Base-by-base conservation (phyloP, 2,888 invertebrate genomes). In the Pristionchus fissidentatus region DNA sequence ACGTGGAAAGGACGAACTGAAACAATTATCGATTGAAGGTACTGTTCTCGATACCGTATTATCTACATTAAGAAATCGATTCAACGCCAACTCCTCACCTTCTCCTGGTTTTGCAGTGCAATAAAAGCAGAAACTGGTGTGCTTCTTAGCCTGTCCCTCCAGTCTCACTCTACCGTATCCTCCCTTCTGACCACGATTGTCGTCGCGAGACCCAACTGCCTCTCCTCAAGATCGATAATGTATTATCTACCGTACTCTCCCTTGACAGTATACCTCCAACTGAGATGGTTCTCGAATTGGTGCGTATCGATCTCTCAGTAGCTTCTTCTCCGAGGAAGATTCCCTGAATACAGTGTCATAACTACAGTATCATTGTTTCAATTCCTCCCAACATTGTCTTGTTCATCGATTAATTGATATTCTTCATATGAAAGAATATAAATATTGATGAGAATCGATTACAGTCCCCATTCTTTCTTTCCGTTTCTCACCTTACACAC, bases 401-500 rank as follows among this genome's bases (percentile, higher is more conserved):
- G 35, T 26, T 1, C 22, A 8, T 38, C 38, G 66, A 7, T n/a
- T 19, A 41, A 26, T 1, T 41, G 70, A n/a, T 1, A 19, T n/a
- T 70, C 41, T 35, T 0, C 0, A 70, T 38, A 13, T 38, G n/a
- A n/a, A n/a, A n/a, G n/a, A n/a, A n/a, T n/a, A n/a, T n/a, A n/a
- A n/a, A n/a, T n/a, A n/a, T n/a, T n/a, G n/a, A n/a, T 26, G 57
- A 2, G 60, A 60, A 60, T 15, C 60, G 10, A 13, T 49, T 22
- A 19, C 0, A 41, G 38, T 70, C 70, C 35, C 41, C 41, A 22
- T 38, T 22, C n/a, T 35, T 41, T 41, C 35, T n/a, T 1, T 26
- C n/a, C 70, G 7, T 10, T n/a, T 22, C 77, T 3, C 29, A 87
- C 87, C 66, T 84, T 84, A 81, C 88, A 88, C 80, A 88, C 86